Conservation (phyloP, 2,888 invertebrate species). For the Eutolmus rufibarbis region DNA sequence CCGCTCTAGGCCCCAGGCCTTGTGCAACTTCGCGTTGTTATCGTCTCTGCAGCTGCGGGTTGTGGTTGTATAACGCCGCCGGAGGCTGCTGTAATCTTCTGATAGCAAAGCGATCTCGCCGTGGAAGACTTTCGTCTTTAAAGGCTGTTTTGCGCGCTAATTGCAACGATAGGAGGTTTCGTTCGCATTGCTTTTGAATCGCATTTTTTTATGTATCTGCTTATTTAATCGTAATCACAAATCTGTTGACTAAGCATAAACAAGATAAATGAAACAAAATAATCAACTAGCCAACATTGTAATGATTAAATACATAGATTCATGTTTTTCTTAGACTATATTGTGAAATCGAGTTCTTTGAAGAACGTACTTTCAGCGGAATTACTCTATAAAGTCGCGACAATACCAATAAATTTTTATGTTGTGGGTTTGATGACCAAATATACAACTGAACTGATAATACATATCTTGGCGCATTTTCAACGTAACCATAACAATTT, state of each 20-base stretch:
- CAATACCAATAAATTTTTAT: neutral
- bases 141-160: neutral
- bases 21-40: neutral
- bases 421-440: neutral
- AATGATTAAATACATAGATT: neutral
- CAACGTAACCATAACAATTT: too few species aligned
- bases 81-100: neutral
- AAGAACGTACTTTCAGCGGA: neutral
- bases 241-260: neutral
- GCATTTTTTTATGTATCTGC: neutral
- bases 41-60: neutral
- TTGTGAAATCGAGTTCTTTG: neutral
- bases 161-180: neutral
- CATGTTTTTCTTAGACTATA: neutral
- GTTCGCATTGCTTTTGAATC: neutral
- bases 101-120: neutral
- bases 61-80: constrained; percentile 4
- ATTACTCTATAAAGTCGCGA: neutral
- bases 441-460: too few species aligned
- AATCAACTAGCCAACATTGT: too few species aligned
- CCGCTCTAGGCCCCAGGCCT: neutral
- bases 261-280: neutral
- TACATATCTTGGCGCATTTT: too few species aligned
- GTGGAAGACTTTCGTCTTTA: neutral
- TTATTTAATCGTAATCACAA: neutral